These are phyloP conservation scores for Genyomyrus donnyi DNA, from an alignment of 2,113 vertebrate species.

Conservation along the genomic window DNA sequence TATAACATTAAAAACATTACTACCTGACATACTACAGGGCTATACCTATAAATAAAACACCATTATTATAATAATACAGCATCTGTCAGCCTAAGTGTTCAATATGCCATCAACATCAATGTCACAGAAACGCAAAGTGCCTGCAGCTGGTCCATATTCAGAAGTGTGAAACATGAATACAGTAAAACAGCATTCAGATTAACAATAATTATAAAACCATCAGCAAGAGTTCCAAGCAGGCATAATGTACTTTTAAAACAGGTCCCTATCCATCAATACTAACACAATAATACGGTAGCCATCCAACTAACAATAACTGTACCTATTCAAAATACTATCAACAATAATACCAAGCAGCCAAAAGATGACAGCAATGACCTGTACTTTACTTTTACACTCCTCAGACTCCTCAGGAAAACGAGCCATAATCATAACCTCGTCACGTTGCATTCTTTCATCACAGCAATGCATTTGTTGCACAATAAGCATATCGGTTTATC, in stretches of 20 bases:
- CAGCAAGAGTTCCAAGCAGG: not conserved
- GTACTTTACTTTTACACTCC: not conserved
- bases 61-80: not conserved
- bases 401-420: not conserved
- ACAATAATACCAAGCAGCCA: not conserved
- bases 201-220: not conserved
- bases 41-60: not conserved
- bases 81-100: not conserved
- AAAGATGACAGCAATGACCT: not conserved
- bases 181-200: not conserved
- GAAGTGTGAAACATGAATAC: not conserved
- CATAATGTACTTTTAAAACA: not conserved
- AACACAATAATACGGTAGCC: not conserved
- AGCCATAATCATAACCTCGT: not conserved
- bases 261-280: not conserved
- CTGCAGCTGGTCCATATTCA: not conserved
- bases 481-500: not conserved
- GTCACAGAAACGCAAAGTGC: not conserved
- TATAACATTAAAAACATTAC: not conserved
- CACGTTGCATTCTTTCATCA: not conserved
- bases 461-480: not conserved
- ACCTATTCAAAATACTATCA: not conserved
- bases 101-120: not conserved
- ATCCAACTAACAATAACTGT: not conserved
- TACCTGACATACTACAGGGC: not conserved